phyloP scores from a whole-genome alignment of 2,113 vertebrate species.

The Xerus inauris region DNA sequence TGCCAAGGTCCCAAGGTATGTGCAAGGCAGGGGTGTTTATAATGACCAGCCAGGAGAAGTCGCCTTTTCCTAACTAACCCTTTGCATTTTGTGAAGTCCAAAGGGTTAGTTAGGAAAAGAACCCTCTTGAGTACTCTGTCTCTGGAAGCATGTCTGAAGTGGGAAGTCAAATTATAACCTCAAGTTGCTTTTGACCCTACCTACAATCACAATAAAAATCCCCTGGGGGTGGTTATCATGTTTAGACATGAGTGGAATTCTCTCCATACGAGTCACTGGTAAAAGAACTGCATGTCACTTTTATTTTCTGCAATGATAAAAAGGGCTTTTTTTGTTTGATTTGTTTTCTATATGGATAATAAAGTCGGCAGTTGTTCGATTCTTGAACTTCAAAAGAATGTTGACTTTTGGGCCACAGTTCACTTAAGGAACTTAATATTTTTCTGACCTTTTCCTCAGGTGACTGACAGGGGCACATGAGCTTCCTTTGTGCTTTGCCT shows the following conservation, averaged over 20 bases:
- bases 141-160: background rate
- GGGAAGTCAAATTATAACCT: background rate
- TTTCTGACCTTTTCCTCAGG: background rate
- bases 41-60: background rate
- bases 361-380: background rate
- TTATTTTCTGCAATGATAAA: background rate
- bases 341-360: background rate
- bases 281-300: background rate
- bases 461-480: background rate
- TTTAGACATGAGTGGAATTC: background rate
- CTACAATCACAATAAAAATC: background rate
- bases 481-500: background rate
- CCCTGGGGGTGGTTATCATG: too few species aligned
- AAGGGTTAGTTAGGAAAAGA: background rate
- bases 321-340: background rate
- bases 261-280: background rate
- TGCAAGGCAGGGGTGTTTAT: background rate
- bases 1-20: background rate
- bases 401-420: background rate
- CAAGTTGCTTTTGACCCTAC: background rate
- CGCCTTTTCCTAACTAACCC: too few species aligned
- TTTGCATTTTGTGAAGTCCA: background rate
- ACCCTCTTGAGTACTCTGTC: background rate
- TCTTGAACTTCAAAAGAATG: background rate
- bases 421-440: background rate